Percentiles rank a stretch among this genome's conserved stretches.
Evolutionary conservation across 2,797 vertebrate species (phyloP).

Genomic region (Schizothorax lantsangensis): DNA sequence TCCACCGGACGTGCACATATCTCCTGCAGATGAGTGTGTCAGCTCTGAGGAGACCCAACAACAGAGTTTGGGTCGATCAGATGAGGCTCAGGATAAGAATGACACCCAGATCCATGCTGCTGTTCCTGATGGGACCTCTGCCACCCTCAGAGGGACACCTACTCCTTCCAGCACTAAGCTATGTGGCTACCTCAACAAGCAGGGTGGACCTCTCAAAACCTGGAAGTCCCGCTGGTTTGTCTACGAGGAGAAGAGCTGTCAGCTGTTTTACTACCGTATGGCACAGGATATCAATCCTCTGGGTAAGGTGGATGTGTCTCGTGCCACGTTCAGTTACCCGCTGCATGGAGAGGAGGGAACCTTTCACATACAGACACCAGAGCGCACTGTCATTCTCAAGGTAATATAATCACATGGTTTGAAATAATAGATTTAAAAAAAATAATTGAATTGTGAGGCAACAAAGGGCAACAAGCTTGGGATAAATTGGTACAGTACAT

Average conservation of each 20-base stretch:
- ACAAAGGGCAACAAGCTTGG: too few relatives aligned
- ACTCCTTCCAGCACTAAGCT: slow-evolving; percentile 74
- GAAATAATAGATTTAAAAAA: neutral
- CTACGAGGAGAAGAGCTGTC: slow-evolving; percentile 87
- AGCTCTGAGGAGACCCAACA: slow-evolving; percentile 37
- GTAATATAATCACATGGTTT: slow-evolving; percentile 70
- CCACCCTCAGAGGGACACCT: neutral
- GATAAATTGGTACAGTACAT: too few relatives aligned
- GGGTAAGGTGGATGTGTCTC: slow-evolving; percentile 83
- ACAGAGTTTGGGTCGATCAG: slow-evolving; percentile 41
- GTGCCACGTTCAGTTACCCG: slow-evolving; percentile 84
- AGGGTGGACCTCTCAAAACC: slow-evolving; percentile 86
- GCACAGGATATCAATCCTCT: slow-evolving; percentile 87
- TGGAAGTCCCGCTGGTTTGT: slow-evolving; percentile 96
- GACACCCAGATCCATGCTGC: neutral
- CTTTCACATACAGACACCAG: slow-evolving; percentile 90
- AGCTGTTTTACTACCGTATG: slow-evolving; percentile 89
- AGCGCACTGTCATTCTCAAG: slow-evolving; percentile 87
- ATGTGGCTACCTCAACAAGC: slow-evolving; percentile 92
- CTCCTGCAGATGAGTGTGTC: slow-evolving; percentile 44
- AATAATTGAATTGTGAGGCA: too few relatives aligned
- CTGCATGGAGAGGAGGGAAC: slow-evolving; percentile 83
- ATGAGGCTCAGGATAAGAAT: slow-evolving; percentile 4
- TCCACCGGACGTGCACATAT: slow-evolving; percentile 28
- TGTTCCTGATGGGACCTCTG: slow-evolving; percentile 23